A percentile compares a stretch with the other conserved stretches of the same genome.
Conservation (phyloP, 2,888 invertebrate species). For the Steinernema scapterisci region DNA sequence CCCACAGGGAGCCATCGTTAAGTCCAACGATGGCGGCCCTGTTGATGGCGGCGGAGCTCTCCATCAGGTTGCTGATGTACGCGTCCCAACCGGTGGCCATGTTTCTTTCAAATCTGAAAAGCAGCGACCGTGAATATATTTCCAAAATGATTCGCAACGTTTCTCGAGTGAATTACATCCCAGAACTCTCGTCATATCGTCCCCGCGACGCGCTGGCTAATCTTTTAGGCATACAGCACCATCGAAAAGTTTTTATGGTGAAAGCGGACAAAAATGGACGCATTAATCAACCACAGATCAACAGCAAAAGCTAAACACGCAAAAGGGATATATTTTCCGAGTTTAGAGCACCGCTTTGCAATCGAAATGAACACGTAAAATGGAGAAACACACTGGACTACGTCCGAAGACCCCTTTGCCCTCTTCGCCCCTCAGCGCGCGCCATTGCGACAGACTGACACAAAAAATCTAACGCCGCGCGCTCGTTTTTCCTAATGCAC, state of each 20-base stretch:
- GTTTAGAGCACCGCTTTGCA: no score
- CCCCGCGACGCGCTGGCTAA: no score
- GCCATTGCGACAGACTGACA: background rate
- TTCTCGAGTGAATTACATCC: no score
- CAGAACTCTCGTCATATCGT: no score
- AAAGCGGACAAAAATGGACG: background rate
- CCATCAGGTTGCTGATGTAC: conserved; percentile 57
- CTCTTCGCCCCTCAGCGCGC: conserved; percentile 7
- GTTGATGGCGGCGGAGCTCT: conserved; percentile 52
- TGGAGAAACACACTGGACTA: no score
- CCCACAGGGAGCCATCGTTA: conserved; percentile 64
- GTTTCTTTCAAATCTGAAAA: conserved; percentile 33
- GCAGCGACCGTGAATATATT: no score
- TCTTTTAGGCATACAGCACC: no score
- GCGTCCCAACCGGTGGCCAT: conserved; percentile 66
- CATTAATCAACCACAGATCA: background rate
- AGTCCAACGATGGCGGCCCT: conserved; percentile 63
- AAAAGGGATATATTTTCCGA: background rate
- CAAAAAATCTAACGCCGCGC: background rate
- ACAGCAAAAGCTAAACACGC: background rate
- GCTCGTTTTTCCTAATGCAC: background rate
- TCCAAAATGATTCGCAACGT: no score
- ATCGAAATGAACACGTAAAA: no score
- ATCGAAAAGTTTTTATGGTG: background rate
- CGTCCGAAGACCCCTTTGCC: conserved; percentile 1